phyloP scores from a whole-genome alignment of 2,797 vertebrate species.

The Anas capensis region DNA sequence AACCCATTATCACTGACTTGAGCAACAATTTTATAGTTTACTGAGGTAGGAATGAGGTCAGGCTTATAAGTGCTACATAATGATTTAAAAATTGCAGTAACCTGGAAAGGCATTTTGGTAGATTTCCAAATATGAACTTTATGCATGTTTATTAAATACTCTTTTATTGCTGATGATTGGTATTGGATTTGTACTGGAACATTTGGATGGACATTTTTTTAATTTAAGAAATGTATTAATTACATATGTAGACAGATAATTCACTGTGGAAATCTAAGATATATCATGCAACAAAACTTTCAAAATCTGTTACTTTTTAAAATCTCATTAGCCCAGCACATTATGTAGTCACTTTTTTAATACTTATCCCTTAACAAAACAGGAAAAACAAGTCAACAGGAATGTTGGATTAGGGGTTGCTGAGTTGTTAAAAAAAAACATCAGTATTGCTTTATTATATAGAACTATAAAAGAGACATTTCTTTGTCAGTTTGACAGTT shows the following conservation, averaged over 20 bases:
- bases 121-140: not conserved
- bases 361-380: not conserved
- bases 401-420: not conserved
- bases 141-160: not conserved
- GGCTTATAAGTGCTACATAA: not conserved
- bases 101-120: not conserved
- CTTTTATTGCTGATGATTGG: not conserved
- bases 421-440: not conserved
- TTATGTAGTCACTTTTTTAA: not conserved
- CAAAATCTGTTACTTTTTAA: constrained; percentile 32
- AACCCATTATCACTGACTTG: not conserved
- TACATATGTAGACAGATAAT: not conserved
- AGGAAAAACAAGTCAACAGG: not conserved
- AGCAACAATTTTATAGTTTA: constrained; percentile 3
- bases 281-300: not conserved
- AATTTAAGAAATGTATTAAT: not conserved
- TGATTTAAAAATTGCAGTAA: not conserved
- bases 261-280: not conserved
- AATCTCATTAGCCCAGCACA: not conserved
- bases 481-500: not conserved
- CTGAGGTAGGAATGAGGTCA: not conserved
- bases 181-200: not conserved
- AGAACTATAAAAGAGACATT: not conserved
- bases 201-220: not conserved
- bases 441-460: not conserved